Conservation (phyloP, 2,888 invertebrate genomes). For the Glyphotaelius pellucidus region DNA sequence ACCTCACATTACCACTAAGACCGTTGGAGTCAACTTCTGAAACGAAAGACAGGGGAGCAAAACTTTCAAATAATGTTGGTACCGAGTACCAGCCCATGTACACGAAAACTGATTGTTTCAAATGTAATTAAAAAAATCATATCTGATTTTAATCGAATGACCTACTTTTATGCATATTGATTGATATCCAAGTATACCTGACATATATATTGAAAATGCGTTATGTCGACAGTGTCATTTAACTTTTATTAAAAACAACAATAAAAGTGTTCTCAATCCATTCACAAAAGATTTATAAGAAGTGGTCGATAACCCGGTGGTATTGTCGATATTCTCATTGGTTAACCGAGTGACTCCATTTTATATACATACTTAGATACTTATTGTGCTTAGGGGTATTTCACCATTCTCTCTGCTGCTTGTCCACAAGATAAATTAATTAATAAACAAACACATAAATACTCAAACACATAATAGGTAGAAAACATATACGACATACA, state of each 20-base stretch:
- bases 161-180: background rate
- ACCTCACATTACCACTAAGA: constrained; percentile 51
- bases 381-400: no score
- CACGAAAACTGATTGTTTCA: background rate
- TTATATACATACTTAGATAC: no score
- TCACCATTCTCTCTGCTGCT: no score
- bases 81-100: background rate
- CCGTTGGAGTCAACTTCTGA: constrained; percentile 47
- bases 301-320: background rate
- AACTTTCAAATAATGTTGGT: background rate
- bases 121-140: background rate
- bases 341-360: background rate
- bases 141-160: background rate
- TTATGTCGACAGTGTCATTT: background rate
- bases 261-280: background rate
- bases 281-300: background rate
- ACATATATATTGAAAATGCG: background rate
- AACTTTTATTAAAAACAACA: background rate
- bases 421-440: no score
- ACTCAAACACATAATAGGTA: no score
- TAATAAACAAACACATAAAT: no score
- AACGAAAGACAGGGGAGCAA: constrained; percentile 11
- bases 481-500: no score
- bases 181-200: background rate
- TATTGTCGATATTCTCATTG: background rate